A percentile compares a stretch with the other conserved stretches of the same genome.
Evolutionary conservation across 2,797 vertebrate species (phyloP).

Genomic region (Podarcis siculus): DNA sequence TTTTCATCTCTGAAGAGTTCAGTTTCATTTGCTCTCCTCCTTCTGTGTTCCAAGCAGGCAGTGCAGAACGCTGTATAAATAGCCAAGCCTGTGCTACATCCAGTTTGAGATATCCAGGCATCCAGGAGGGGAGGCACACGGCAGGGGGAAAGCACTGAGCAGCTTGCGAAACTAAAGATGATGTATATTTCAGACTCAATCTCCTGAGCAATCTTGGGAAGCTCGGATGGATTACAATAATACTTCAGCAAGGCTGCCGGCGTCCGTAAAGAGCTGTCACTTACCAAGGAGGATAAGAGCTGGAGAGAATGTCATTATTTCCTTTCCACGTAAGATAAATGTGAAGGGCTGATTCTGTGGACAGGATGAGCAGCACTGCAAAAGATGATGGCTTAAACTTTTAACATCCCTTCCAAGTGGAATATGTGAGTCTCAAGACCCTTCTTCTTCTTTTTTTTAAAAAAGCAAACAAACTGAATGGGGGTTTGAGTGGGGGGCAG

Average conservation of each 20-base stretch:
- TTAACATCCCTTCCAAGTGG: conserved; percentile 2
- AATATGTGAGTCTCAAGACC: conserved; percentile 49
- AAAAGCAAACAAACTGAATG: not conserved
- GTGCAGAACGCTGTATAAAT: conserved; percentile 37
- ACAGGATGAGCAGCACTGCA: conserved; percentile 8
- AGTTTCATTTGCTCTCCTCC: conserved; percentile 26
- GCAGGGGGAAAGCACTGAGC: conserved; percentile 52
- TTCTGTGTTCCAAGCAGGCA: conserved; percentile 37
- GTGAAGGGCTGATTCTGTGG: not conserved
- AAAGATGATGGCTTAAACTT: conserved; percentile 56
- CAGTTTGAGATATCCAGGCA: conserved; percentile 27
- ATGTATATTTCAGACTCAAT: conserved; percentile 55
- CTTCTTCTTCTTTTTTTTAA: conserved; percentile 20
- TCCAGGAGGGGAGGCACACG: not conserved
- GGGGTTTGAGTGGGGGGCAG: too few relatives aligned
- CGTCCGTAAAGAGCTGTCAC: conserved; percentile 56
- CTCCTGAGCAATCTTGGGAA: conserved; percentile 62
- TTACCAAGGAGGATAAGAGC: conserved; percentile 56
- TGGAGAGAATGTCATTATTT: conserved; percentile 60
- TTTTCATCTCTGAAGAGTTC: conserved; percentile 36
- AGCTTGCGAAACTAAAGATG: conserved; percentile 50
- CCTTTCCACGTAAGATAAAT: conserved; percentile 50
- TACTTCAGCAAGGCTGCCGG: conserved; percentile 66
- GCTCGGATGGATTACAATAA: conserved; percentile 58
- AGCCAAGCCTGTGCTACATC: not conserved